phyloP scores from a whole-genome alignment of 2,797 vertebrate genomes.

The Sebastes wilsoni region DNA sequence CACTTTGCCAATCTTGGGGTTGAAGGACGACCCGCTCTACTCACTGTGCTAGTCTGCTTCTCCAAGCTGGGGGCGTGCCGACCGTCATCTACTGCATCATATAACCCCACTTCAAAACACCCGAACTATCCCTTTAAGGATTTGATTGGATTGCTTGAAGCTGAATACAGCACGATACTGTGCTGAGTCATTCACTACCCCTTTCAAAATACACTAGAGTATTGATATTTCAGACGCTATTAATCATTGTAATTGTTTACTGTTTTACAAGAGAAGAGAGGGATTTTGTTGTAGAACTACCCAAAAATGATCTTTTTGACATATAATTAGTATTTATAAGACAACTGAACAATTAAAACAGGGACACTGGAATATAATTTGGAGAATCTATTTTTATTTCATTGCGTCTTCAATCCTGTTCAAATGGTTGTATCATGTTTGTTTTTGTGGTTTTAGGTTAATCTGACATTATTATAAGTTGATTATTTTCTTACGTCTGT shows the following conservation, averaged over 20 bases:
- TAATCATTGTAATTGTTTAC: not conserved
- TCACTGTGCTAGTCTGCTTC: no score
- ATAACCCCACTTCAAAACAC: no score
- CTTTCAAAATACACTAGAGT: not conserved
- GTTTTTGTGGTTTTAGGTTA: not conserved
- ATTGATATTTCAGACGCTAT: not conserved
- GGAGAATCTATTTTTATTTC: not conserved
- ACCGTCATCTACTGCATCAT: no score
- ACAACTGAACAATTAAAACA: not conserved
- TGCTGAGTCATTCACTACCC: not conserved
- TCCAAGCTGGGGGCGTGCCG: no score
- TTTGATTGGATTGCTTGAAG: not conserved
- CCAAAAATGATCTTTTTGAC: not conserved
- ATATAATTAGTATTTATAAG: not conserved
- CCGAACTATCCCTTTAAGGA: no score
- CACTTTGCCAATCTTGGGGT: no score
- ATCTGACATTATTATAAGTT: not conserved
- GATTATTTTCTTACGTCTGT: not conserved
- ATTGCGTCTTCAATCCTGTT: not conserved
- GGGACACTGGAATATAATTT: not conserved
- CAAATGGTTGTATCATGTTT: not conserved
- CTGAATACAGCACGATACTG: not conserved
- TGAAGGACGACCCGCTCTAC: no score
- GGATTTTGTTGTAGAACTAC: not conserved
- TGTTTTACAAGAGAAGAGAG: not conserved